phyloP scores from a whole-genome alignment of 1,140 invertebrate genomes.

The Phortica variegata region DNA sequence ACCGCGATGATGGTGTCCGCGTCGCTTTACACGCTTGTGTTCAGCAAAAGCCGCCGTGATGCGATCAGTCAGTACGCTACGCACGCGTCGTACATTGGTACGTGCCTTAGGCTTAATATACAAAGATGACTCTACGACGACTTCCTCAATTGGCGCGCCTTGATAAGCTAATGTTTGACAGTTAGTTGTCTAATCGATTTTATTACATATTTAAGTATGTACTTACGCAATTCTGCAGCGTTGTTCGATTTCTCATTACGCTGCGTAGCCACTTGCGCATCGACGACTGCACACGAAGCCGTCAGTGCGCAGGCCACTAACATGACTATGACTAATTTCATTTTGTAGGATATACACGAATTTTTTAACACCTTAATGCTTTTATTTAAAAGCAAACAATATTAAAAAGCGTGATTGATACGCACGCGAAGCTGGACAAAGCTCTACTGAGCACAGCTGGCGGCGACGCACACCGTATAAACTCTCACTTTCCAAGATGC shows the following conservation, averaged over 20 bases:
- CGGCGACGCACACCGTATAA: constrained; percentile 16
- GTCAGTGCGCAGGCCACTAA: constrained; percentile 16
- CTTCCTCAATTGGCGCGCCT: constrained; percentile 51
- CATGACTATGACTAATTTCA: constrained; percentile 36
- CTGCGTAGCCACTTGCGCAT: constrained; percentile 17
- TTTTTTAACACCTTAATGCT: constrained; percentile 7
- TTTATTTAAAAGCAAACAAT: constrained; percentile 3
- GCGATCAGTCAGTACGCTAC: constrained; percentile 15
- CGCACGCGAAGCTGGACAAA: constrained; percentile 21
- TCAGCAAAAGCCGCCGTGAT: constrained; percentile 18
- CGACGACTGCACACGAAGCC: too few species aligned
- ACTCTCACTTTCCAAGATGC: constrained; percentile 45
- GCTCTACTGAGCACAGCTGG: constrained; percentile 33
- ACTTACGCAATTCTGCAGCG: constrained; percentile 39
- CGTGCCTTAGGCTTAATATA: constrained; percentile 47
- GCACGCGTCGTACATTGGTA: constrained; percentile 34
- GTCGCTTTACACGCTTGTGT: constrained; percentile 45
- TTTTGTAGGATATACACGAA: too few species aligned
- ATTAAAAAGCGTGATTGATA: constrained; percentile 29
- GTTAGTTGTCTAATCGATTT: background rate
- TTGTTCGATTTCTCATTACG: constrained; percentile 39
- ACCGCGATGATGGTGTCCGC: constrained; percentile 6
- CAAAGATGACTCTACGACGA: constrained; percentile 54
- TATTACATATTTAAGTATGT: background rate
- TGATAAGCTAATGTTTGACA: constrained; percentile 22